Conservation (phyloP, 2,797 vertebrate genomes). For the Intellagama lesueurii region DNA sequence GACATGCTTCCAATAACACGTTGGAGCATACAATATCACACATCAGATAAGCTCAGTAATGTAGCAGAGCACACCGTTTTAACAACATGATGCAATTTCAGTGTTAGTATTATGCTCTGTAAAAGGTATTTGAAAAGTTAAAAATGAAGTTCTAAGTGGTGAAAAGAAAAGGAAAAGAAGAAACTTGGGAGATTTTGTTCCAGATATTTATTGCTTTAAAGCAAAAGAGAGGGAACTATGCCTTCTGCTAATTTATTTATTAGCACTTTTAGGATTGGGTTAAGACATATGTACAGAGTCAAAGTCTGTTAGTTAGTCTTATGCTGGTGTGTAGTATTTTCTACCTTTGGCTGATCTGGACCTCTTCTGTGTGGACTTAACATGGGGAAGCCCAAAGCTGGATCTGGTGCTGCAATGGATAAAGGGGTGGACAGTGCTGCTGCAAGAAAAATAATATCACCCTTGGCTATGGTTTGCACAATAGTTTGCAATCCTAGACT, state of each 20-base stretch:
- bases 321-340: not conserved
- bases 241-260: not conserved
- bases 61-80: slow-evolving; percentile 13
- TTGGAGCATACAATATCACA: slow-evolving; percentile 34
- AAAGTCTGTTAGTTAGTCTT: not conserved
- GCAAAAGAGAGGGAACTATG: not conserved
- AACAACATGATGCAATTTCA: not conserved
- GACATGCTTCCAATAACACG: slow-evolving; percentile 51
- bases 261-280: not conserved
- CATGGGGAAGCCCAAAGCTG: no score
- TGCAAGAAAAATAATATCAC: not conserved
- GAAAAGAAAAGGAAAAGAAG: not conserved
- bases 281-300: not conserved
- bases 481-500: not conserved
- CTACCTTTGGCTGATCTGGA: not conserved
- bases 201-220: not conserved
- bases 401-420: not conserved
- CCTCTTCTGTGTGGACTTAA: not conserved
- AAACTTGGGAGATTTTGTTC: not conserved
- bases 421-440: not conserved
- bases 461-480: not conserved
- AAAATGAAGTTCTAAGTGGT: slow-evolving; percentile 17
- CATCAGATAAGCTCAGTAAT: slow-evolving; percentile 37
- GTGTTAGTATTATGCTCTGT: slow-evolving; percentile 17
- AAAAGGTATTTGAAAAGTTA: slow-evolving; percentile 26